Percentiles rank a stretch among this genome's conserved stretches.
These are phyloP conservation scores for Tamandua tetradactyla DNA, from an alignment of 2,797 vertebrate species.

Conservation along the genomic window DNA sequence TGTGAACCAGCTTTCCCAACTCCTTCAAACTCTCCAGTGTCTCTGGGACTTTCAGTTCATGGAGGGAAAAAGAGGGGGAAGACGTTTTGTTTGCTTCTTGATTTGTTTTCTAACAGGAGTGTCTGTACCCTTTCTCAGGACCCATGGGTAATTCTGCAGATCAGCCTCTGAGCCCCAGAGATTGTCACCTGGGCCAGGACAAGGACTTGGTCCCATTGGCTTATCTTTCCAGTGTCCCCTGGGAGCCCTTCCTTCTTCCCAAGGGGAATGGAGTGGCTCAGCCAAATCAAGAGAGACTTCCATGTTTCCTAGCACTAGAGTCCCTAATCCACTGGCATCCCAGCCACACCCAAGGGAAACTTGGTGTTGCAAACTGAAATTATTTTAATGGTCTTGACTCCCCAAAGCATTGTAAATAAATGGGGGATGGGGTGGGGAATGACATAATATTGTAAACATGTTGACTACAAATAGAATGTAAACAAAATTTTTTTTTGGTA, in stretches of 20 bases:
- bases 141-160: background rate
- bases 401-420: too few relatives aligned
- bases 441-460: too few relatives aligned
- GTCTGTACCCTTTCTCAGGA: background rate
- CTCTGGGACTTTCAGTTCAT: too few relatives aligned
- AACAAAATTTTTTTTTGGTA: too few relatives aligned
- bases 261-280: background rate
- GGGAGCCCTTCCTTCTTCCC: background rate
- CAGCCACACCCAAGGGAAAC: background rate
- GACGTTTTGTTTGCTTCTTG: background rate
- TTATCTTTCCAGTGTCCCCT: background rate
- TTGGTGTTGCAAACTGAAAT: too few relatives aligned
- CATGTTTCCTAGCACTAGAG: background rate
- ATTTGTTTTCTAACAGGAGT: background rate
- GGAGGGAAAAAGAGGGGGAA: too few relatives aligned
- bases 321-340: background rate
- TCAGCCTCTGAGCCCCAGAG: background rate
- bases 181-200: background rate
- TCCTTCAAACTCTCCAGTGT: background rate
- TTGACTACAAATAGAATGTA: too few relatives aligned
- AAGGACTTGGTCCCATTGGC: background rate
- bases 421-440: too few relatives aligned
- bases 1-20: background rate
- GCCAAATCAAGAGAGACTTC: background rate
- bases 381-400: too few relatives aligned